phyloP scores from a whole-genome alignment of 2,113 vertebrate genomes.

The Oryzias melastigma region DNA sequence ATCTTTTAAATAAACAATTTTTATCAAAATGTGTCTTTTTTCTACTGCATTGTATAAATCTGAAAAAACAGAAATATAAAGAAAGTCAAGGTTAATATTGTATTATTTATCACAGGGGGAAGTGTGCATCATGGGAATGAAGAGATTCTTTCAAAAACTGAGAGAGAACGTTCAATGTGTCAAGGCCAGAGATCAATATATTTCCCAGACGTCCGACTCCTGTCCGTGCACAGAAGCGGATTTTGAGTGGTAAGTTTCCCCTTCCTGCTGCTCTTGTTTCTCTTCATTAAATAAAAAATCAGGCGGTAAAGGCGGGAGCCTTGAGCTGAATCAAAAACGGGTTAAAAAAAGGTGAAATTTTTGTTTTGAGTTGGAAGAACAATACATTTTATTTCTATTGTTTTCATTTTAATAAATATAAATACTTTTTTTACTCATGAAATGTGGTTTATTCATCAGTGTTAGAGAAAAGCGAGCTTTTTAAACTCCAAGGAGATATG shows the following conservation, averaged over 20 bases:
- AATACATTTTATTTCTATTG: too few species aligned
- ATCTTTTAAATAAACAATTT: too few species aligned
- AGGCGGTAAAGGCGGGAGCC: constrained; percentile 45
- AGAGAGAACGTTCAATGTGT: constrained; percentile 87
- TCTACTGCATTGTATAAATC: too few species aligned
- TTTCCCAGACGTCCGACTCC: constrained; percentile 86
- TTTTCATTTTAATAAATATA: too few species aligned
- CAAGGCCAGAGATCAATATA: constrained; percentile 86
- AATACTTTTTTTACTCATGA: too few species aligned
- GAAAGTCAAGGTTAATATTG: constrained; percentile 48
- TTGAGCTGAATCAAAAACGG: constrained; percentile 33
- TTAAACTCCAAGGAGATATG: neutral
- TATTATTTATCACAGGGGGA: constrained; percentile 83
- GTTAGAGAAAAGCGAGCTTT: neutral
- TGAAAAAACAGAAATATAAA: neutral
- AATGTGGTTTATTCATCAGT: too few species aligned
- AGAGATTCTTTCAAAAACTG: constrained; percentile 88
- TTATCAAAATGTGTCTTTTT: too few species aligned
- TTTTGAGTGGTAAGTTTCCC: constrained; percentile 88
- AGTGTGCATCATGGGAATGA: constrained; percentile 94
- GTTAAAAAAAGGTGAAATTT: constrained; percentile 16
- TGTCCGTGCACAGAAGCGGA: constrained; percentile 91
- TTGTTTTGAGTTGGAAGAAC: too few species aligned
- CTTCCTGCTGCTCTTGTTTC: constrained; percentile 48
- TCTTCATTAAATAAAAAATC: constrained; percentile 58